phyloP scores from a whole-genome alignment of 2,113 vertebrate species.

The Ochotona curzoniae region DNA sequence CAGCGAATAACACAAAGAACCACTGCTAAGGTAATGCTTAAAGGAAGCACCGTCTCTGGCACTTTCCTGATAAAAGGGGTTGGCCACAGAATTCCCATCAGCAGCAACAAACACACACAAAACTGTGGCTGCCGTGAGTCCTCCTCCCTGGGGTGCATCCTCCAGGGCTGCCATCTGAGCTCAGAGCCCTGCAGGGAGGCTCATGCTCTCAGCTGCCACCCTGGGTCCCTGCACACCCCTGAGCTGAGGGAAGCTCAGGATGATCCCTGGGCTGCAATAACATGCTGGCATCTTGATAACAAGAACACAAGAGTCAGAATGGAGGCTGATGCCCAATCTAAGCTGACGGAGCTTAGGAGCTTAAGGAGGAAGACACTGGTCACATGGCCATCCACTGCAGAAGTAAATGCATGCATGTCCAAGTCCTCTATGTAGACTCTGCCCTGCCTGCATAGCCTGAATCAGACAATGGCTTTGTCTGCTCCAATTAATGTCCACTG shows the following conservation, averaged over 20 bases:
- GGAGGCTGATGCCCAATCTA: neutral
- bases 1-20: neutral
- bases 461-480: neutral
- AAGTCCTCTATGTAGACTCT: fast-evolving
- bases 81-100: neutral
- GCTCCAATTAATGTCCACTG: fast-evolving
- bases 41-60: neutral
- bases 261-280: neutral
- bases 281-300: neutral
- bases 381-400: fast-evolving
- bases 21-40: neutral
- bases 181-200: fast-evolving
- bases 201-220: neutral
- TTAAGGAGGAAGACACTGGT: fast-evolving
- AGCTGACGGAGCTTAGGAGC: fast-evolving
- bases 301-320: neutral
- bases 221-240: neutral
- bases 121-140: too few species aligned
- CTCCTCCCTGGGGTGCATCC: too few species aligned
- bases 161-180: fast-evolving
- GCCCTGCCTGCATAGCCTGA: neutral
- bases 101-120: neutral
- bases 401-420: fast-evolving
- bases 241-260: too few species aligned
- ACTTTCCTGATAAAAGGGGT: neutral